Conservation (phyloP, 2,888 invertebrate genomes). For the Lochmaea capreae region DNA sequence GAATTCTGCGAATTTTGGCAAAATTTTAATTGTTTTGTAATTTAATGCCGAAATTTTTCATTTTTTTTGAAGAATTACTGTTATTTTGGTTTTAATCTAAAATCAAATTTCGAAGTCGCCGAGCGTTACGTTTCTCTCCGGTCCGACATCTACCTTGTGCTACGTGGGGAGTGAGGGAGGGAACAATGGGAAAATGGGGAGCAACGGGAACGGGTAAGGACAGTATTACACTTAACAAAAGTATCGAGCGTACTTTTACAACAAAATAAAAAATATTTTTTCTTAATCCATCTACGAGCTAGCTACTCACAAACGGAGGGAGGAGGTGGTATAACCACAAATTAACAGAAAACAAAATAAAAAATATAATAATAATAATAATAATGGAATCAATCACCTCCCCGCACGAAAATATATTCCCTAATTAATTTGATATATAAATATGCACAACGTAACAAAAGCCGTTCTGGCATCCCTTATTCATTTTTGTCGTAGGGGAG, state of each 20-base stretch:
- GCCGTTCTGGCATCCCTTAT: slow-evolving; percentile 15
- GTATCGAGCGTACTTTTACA: slow-evolving; percentile 31
- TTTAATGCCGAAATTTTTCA: too few relatives aligned
- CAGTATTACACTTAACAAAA: slow-evolving; percentile 39
- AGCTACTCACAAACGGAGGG: slow-evolving; percentile 16
- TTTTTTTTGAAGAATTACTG: too few relatives aligned
- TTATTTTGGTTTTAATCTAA: too few relatives aligned
- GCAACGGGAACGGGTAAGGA: slow-evolving; percentile 20
- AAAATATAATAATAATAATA: slow-evolving; percentile 25
- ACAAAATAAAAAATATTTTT: slow-evolving; percentile 33
- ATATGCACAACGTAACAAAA: slow-evolving; percentile 45
- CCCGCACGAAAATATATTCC: slow-evolving; percentile 34
- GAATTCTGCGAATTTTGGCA: too few relatives aligned
- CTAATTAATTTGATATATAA: slow-evolving; percentile 38
- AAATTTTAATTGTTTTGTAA: too few relatives aligned
- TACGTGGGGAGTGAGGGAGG: background rate
- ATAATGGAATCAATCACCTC: slow-evolving; percentile 18
- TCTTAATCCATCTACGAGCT: slow-evolving; percentile 17
- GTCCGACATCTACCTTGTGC: slow-evolving; percentile 39
- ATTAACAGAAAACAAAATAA: slow-evolving; percentile 39
- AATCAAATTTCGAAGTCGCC: slow-evolving; percentile 11
- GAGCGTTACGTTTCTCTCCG: slow-evolving; percentile 32
- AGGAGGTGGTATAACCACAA: slow-evolving; percentile 12
- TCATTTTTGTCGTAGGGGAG: background rate
- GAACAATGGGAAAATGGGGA: background rate